Evolutionary conservation across 2,888 invertebrate species (phyloP).

Genomic region (Listrodromus nycthemerus): DNA sequence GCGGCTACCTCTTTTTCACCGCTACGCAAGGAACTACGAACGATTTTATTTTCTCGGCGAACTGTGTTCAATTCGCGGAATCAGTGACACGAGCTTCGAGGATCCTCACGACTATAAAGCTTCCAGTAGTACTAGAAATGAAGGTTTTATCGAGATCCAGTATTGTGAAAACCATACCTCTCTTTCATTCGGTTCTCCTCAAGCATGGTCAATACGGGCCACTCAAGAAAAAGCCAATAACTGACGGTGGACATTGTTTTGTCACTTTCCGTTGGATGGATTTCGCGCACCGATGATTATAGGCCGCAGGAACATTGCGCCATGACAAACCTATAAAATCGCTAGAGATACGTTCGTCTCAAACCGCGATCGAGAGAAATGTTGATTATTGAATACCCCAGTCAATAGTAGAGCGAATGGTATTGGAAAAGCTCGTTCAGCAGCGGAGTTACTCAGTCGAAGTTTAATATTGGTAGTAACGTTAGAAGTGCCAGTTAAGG

Average conservation of each 20-base stretch:
- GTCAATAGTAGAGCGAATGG: background rate
- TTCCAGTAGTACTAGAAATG: conserved; percentile 19
- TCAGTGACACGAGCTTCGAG: conserved; percentile 16
- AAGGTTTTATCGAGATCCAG: conserved; percentile 13
- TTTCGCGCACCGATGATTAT: background rate
- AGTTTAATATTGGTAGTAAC: background rate
- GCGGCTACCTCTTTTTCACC: background rate
- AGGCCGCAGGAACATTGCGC: background rate
- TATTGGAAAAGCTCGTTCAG: background rate
- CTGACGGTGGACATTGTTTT: background rate
- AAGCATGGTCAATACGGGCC: background rate
- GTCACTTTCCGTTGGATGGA: background rate
- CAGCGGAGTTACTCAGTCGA: background rate
- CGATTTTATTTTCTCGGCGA: background rate
- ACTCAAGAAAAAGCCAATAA: conserved; percentile 2
- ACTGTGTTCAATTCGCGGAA: background rate
- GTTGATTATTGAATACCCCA: background rate
- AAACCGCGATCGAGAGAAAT: background rate
- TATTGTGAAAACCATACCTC: conserved; percentile 1
- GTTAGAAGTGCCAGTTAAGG: background rate
- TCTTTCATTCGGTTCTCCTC: background rate
- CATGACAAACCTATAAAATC: background rate
- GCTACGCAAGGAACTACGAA: background rate
- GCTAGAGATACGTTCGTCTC: background rate
- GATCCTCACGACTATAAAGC: conserved; percentile 5